Base-by-base conservation (phyloP, 1,140 invertebrate genomes). In the Ceratitis capitata region DNA sequence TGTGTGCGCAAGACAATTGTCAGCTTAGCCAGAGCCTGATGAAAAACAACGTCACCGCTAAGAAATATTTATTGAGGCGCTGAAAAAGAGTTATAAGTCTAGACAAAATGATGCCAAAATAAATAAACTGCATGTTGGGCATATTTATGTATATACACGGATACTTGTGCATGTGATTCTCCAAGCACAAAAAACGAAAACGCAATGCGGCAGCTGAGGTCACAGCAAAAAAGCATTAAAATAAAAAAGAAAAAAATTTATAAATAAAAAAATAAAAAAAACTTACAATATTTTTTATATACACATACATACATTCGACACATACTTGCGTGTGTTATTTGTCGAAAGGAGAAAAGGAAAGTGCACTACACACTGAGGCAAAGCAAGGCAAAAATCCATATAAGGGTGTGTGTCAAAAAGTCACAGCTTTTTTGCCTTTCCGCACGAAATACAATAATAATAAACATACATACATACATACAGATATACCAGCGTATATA, bases 71-170 rank as follows among this genome's bases (percentile, higher is more conserved):
- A 51, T 83, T 53, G 32, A 83, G 32, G 29, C 16, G 26, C 47
- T 45, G 49, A 53, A 83, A 53, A 83, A 83, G 82, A 53, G 82
- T 83, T 83, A 83, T 83, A 26, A 83, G 82, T 83, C 82, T 83
- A 83, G 82, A 83, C 82, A 53, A 83, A 83, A 29, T 53, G 32
- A 51, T 53, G 82, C 49, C 82, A 83, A 83, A 83, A 49, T 51
- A 83, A 82, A 82, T 47, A 82, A 47, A 82, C 23, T 29, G 42
- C 26, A 26, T 29, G 23, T 26, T n/a, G 56, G 19, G n/a, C 19
- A 42, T 12, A 78, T 26, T 9, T 7, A 19, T 19, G 5, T 5
- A 26, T 26, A 61, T 19, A 7, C 3, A 35, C 69, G 39, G 32
- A 39, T 6, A 56, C n/a, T 10, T n/a, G 5, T 56, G 14, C 3